These are phyloP conservation scores for Enteromius argenteus DNA, from an alignment of 2,797 vertebrate species.

Conservation along the genomic window DNA sequence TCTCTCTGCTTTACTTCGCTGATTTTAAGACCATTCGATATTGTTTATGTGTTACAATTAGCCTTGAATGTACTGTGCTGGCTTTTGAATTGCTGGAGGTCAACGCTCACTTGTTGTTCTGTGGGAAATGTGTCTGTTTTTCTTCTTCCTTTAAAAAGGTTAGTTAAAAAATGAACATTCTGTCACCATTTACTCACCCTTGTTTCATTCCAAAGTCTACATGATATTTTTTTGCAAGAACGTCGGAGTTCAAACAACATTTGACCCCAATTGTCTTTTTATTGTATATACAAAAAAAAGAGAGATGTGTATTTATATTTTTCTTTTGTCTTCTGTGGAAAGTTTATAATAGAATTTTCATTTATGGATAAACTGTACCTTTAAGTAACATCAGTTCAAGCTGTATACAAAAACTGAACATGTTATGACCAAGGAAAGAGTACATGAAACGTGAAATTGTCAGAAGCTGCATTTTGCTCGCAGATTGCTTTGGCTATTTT, in stretches of 20 bases:
- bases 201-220: neutral
- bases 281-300: neutral
- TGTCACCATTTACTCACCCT: neutral
- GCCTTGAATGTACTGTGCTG: neutral
- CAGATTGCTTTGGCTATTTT: slow-evolving; percentile 7
- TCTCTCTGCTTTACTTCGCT: neutral
- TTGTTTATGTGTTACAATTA: neutral
- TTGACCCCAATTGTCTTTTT: neutral
- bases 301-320: neutral
- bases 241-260: neutral
- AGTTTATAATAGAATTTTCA: neutral
- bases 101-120: neutral
- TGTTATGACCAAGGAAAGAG: neutral
- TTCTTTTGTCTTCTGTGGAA: neutral
- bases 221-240: neutral
- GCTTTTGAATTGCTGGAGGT: neutral
- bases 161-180: neutral
- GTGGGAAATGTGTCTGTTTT: neutral
- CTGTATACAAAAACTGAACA: neutral
- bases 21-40: slow-evolving; percentile 7
- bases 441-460: slow-evolving; percentile 8
- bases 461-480: neutral
- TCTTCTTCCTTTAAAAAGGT: neutral
- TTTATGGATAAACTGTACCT: neutral
- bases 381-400: neutral